Evolutionary conservation across 2,888 invertebrate species (phyloP).

Genomic region (Scrobipalpa costella): DNA sequence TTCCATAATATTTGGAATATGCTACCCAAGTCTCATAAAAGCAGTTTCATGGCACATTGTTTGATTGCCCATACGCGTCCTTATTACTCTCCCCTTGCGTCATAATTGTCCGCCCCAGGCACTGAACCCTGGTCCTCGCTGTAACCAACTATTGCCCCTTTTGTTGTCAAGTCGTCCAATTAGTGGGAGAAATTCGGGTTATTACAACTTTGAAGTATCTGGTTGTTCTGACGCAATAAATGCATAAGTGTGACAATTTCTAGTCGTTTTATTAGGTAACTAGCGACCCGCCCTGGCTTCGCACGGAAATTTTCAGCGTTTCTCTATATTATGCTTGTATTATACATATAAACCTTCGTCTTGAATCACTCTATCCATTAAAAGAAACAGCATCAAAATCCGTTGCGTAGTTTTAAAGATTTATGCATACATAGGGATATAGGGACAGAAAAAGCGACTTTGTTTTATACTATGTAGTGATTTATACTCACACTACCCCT

Average conservation of each 20-base stretch:
- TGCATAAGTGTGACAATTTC: neutral
- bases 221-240: neutral
- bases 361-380: too few relatives aligned
- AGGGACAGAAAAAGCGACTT: too few relatives aligned
- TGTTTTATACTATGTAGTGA: too few relatives aligned
- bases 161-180: slow-evolving; percentile 1
- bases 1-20: neutral
- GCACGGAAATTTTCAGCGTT: too few relatives aligned
- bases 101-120: slow-evolving; percentile 14
- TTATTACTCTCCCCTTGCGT: slow-evolving; percentile 2
- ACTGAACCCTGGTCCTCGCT: neutral
- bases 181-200: neutral
- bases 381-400: too few relatives aligned
- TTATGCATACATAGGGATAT: too few relatives aligned
- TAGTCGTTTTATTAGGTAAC: too few relatives aligned
- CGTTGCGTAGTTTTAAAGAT: too few relatives aligned
- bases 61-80: neutral
- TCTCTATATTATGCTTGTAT: too few relatives aligned
- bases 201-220: neutral
- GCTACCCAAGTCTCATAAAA: neutral
- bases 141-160: slow-evolving; percentile 1
- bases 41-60: neutral
- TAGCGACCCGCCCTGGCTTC: too few relatives aligned
- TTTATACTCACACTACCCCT: too few relatives aligned
- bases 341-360: too few relatives aligned